Evolutionary conservation across 2,113 vertebrate genomes (phyloP).

Genomic region (Pelodiscus sinensis): DNA sequence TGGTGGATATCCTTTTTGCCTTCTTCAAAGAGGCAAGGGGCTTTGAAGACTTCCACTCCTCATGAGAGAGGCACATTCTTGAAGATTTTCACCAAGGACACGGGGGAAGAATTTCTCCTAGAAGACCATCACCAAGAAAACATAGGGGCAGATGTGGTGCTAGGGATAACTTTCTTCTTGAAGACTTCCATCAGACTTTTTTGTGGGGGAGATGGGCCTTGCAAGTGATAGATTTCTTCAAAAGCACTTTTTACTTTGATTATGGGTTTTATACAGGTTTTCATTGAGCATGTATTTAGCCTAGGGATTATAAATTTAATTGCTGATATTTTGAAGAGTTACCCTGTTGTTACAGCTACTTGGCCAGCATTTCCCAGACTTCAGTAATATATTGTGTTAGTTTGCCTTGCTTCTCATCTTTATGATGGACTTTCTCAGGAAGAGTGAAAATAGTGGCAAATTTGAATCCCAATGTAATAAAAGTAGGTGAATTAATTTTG

Average conservation of each 20-base stretch:
- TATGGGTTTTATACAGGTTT: conserved; percentile 65
- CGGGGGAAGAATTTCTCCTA: conserved; percentile 62
- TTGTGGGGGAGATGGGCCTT: conserved; percentile 26
- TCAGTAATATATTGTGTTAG: conserved; percentile 73
- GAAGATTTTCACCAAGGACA: conserved; percentile 43
- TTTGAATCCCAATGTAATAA: conserved; percentile 47
- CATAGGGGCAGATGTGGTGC: conserved; percentile 48
- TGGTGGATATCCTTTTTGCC: conserved; percentile 64
- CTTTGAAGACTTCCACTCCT: conserved; percentile 57
- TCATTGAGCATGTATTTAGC: conserved; percentile 60
- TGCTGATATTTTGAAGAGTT: conserved; percentile 74
- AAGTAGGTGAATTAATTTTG: conserved; percentile 40
- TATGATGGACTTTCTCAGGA: conserved; percentile 69
- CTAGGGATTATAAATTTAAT: conserved; percentile 63
- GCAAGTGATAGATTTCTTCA: background rate
- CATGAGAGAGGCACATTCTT: conserved; percentile 53
- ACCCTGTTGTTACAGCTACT: conserved; percentile 80
- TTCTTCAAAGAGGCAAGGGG: conserved; percentile 60
- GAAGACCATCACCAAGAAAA: conserved; percentile 62
- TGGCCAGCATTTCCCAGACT: conserved; percentile 76
- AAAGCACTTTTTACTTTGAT: conserved; percentile 48
- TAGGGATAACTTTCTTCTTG: conserved; percentile 59
- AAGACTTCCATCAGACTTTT: conserved; percentile 49
- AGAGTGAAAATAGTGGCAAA: conserved; percentile 50
- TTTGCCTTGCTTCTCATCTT: conserved; percentile 70